These are phyloP conservation scores for Xylophagus ater DNA, from an alignment of 2,888 invertebrate genomes.

Conservation along the genomic window DNA sequence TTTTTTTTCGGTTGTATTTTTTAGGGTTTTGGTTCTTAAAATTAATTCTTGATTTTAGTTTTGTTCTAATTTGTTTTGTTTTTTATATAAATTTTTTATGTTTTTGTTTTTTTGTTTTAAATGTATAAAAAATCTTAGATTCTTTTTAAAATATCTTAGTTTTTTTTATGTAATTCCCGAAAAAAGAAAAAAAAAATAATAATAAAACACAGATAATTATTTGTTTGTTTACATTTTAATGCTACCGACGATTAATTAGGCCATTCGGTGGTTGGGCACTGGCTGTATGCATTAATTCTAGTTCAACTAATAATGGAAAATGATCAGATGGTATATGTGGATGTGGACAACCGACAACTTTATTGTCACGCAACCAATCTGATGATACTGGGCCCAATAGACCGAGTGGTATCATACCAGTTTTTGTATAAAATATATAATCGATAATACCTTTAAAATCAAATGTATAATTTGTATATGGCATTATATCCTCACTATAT, in stretches of 20 bases:
- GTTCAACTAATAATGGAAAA: constrained; percentile 80
- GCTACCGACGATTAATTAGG: constrained; percentile 76
- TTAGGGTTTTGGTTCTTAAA: not conserved
- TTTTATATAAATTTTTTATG: constrained; percentile 1
- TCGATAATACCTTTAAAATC: constrained; percentile 99
- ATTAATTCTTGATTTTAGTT: not conserved
- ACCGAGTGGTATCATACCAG: constrained; percentile 89
- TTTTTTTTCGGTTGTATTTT: constrained; percentile 1
- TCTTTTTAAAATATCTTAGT: too few species aligned
- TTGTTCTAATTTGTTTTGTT: not conserved
- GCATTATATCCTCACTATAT: constrained; percentile 92
- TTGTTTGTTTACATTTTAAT: constrained; percentile 35
- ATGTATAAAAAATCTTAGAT: too few species aligned
- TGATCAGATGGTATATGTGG: constrained; percentile 96
- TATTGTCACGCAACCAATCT: constrained; percentile 90
- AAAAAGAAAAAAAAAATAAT: too few species aligned
- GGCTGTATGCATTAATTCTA: constrained; percentile 76
- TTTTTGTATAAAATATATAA: constrained; percentile 97
- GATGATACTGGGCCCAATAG: constrained; percentile 87
- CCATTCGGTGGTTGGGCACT: constrained; percentile 63
- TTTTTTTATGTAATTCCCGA: too few species aligned
- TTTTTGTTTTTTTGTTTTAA: constrained; percentile 6
- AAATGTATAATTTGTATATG: constrained; percentile 97
- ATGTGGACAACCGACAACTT: constrained; percentile 95
- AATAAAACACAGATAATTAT: constrained; percentile 3